These are phyloP conservation scores for Ephydatia muelleri DNA, from an alignment of 37 sponge, comb jelly and placozoan species.

Conservation along the genomic window DNA sequence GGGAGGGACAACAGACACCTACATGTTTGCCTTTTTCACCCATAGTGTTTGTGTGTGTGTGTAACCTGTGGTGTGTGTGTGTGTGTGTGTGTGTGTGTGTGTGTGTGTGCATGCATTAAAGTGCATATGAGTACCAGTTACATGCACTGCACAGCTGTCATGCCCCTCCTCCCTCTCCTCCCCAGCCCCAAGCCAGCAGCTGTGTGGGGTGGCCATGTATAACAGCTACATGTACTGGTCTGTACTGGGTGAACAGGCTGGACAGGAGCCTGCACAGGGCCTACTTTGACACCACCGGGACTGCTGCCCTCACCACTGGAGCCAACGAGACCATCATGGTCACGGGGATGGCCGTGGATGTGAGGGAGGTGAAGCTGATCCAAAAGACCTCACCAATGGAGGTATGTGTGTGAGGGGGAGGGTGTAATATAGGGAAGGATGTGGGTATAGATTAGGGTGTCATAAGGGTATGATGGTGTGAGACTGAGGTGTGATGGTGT, in stretches of 20 bases:
- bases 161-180: not conserved
- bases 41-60: too few species aligned
- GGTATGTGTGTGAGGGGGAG: constrained; percentile 8
- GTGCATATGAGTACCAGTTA: not conserved
- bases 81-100: not conserved
- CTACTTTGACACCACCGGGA: not conserved
- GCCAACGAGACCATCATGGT: not conserved
- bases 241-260: constrained; percentile 3
- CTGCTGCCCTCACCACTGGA: not conserved
- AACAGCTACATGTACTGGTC: not conserved
- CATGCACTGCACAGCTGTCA: too few species aligned
- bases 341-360: not conserved
- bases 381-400: not conserved
- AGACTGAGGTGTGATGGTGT: not conserved
- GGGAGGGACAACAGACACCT: too few species aligned
- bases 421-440: not conserved
- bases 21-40: too few species aligned
- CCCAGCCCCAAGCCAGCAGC: not conserved
- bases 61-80: not conserved
- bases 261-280: constrained; percentile 4
- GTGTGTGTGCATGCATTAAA: not conserved
- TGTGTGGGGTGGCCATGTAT: constrained; percentile 3
- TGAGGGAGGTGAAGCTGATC: not conserved
- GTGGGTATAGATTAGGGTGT: not conserved
- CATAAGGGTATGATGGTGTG: not conserved